Percentiles rank a stretch among this genome's conserved stretches.
These are phyloP conservation scores for Drosophila peninsularis DNA, from an alignment of 2,888 invertebrate species.

Conservation along the genomic window DNA sequence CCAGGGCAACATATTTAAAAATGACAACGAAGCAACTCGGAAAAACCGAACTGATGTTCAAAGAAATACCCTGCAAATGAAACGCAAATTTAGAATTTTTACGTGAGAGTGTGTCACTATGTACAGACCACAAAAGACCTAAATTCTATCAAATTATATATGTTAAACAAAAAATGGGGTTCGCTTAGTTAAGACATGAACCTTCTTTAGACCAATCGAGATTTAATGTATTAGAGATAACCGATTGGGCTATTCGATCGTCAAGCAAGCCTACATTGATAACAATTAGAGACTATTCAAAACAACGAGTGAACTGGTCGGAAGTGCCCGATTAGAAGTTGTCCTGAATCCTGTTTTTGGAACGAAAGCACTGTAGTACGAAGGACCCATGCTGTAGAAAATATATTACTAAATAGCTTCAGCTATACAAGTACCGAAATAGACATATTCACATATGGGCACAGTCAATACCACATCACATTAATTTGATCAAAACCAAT, in stretches of 20 bases:
- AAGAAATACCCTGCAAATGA: background rate
- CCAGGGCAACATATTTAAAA: slow-evolving; percentile 57
- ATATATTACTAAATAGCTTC: no score
- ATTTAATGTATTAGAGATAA: background rate
- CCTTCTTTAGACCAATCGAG: no score
- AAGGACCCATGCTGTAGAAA: no score
- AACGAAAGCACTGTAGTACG: no score
- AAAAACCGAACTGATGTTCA: background rate
- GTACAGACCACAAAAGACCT: no score
- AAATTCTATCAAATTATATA: no score
- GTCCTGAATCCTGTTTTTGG: background rate
- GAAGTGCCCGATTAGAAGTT: background rate
- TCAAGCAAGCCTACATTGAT: background rate
- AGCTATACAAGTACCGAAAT: background rate
- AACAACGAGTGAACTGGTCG: background rate
- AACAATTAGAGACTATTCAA: no score
- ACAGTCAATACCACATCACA: no score
- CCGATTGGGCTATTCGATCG: background rate
- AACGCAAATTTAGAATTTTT: background rate
- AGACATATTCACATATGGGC: background rate
- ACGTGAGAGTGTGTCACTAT: background rate
- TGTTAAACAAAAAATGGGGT: no score
- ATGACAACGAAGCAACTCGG: slow-evolving; percentile 15
- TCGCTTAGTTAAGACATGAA: no score
- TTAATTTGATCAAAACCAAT: background rate